Conservation (phyloP, 2,888 invertebrate genomes). For the Calameuta filiformis region DNA sequence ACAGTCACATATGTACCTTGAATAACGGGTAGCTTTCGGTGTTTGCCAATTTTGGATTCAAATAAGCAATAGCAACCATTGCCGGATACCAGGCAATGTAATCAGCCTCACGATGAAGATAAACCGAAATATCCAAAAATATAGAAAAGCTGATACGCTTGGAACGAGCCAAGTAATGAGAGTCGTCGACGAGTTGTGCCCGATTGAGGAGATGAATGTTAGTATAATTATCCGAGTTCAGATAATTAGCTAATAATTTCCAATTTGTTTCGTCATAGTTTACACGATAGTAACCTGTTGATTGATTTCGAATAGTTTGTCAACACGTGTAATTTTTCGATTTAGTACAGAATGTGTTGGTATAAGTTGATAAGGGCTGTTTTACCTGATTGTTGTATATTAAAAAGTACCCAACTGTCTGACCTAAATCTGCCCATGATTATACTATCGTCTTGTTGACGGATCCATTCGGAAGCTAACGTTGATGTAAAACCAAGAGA, state of each 20-base stretch:
- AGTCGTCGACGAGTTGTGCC: conserved; percentile 70
- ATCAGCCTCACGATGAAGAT: conserved; percentile 72
- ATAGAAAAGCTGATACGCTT: conserved; percentile 61
- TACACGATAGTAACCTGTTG: conserved; percentile 59
- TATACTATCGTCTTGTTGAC: conserved; percentile 22
- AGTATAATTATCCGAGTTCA: conserved; percentile 15
- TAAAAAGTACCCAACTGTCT: conserved; percentile 72
- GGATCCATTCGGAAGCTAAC: conserved; percentile 28
- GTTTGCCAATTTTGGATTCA: conserved; percentile 63
- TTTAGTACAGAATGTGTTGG: background rate
- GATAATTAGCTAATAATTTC: conserved; percentile 50
- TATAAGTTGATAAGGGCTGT: conserved; percentile 34
- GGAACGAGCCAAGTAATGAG: conserved; percentile 62
- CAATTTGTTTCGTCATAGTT: conserved; percentile 63
- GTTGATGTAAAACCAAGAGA: conserved; percentile 26
- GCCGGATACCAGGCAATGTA: conserved; percentile 78
- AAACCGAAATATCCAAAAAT: conserved; percentile 67
- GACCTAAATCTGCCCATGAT: conserved; percentile 20
- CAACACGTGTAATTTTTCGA: background rate
- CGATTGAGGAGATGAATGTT: conserved; percentile 58
- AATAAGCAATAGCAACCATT: conserved; percentile 65
- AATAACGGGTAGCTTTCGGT: conserved; percentile 70
- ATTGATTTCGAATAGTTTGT: conserved; percentile 1
- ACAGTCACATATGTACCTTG: conserved; percentile 20
- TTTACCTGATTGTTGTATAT: conserved; percentile 72